phyloP scores from a whole-genome alignment of 92 coral and sea anemone species.

The Bergia sp. region DNA sequence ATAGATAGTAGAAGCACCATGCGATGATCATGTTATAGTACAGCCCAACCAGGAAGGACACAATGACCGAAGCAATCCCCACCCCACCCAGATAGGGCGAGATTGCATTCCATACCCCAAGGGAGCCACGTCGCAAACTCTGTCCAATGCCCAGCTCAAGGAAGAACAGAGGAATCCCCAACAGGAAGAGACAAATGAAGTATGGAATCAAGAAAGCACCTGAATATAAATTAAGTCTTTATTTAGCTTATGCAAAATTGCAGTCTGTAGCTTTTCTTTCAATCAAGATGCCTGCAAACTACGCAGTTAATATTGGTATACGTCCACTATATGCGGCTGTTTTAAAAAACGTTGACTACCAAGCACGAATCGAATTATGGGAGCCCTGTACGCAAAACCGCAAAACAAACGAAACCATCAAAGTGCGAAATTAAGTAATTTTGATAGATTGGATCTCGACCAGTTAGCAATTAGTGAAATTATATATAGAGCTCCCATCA shows the following conservation, averaged over 20 bases:
- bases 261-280: neutral
- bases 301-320: neutral
- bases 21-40: slow-evolving; percentile 93
- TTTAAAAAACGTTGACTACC: too few relatives aligned
- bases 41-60: slow-evolving; percentile 72
- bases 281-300: too few relatives aligned
- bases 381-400: too few relatives aligned
- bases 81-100: slow-evolving; percentile 94
- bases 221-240: slow-evolving; percentile 5
- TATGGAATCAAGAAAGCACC: slow-evolving; percentile 95
- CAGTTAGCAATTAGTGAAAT: too few relatives aligned
- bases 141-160: slow-evolving; percentile 98
- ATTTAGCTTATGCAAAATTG: neutral
- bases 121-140: slow-evolving; percentile 83
- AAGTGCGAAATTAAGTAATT: too few relatives aligned
- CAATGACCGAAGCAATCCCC: slow-evolving; percentile 82
- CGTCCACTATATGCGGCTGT: neutral
- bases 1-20: slow-evolving; percentile 92
- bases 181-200: slow-evolving; percentile 71
- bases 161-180: slow-evolving; percentile 88
- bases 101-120: slow-evolving; percentile 93
- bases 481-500: too few relatives aligned
- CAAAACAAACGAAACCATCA: too few relatives aligned
- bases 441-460: too few relatives aligned
- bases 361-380: too few relatives aligned